These are phyloP conservation scores for Pangasius krempfi DNA, from an alignment of 2,797 vertebrate species.

Conservation along the genomic window DNA sequence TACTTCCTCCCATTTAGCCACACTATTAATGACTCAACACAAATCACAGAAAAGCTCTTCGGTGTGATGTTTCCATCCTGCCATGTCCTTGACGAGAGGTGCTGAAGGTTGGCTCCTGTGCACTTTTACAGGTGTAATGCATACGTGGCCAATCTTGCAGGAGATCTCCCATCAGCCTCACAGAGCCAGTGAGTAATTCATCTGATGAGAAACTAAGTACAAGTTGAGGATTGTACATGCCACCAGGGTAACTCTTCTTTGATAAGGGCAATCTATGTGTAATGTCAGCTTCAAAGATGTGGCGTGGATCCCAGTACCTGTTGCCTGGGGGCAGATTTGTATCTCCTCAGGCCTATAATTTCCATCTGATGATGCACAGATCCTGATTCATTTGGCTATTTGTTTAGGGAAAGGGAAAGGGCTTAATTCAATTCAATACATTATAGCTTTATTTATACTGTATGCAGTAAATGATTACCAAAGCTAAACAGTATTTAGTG, in stretches of 20 bases:
- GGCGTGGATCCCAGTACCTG: constrained; percentile 60
- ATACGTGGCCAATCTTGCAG: constrained; percentile 42
- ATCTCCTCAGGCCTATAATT: constrained; percentile 61
- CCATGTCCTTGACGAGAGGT: constrained; percentile 50
- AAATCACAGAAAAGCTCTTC: constrained; percentile 42
- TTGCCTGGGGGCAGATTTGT: constrained; percentile 59
- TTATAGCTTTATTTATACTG: background rate
- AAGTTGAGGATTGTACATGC: constrained; percentile 45
- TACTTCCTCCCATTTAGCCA: constrained; percentile 39
- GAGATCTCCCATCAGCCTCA: constrained; percentile 41
- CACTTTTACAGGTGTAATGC: constrained; percentile 59
- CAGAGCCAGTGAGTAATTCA: constrained; percentile 62
- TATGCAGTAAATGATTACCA: background rate
- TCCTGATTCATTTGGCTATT: constrained; percentile 61
- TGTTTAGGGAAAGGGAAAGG: constrained; percentile 51
- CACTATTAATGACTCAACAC: constrained; percentile 48
- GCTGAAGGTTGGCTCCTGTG: constrained; percentile 53
- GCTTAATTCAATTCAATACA: background rate
- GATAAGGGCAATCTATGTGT: constrained; percentile 62
- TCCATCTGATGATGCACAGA: constrained; percentile 51
- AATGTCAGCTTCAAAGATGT: constrained; percentile 69
- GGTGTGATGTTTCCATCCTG: constrained; percentile 55
- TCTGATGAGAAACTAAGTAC: constrained; percentile 64
- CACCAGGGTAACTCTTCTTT: constrained; percentile 59
- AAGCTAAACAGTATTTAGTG: background rate